These are phyloP conservation scores for Poeciliopsis paucimaculata DNA, from an alignment of 2,797 vertebrate species.

Conservation along the genomic window DNA sequence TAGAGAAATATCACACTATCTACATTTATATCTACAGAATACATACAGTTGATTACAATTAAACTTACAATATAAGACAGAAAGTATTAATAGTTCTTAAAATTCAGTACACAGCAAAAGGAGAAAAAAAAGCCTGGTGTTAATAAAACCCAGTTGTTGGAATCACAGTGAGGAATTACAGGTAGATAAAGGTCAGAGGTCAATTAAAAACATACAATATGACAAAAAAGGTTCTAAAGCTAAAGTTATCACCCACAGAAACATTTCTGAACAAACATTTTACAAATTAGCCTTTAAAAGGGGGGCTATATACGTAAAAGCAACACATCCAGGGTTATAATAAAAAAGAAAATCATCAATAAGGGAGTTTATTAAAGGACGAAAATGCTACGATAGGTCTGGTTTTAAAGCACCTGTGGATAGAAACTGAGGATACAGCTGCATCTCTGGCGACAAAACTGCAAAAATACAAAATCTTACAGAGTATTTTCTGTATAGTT, in stretches of 20 bases:
- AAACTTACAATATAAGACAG: constrained; percentile 44
- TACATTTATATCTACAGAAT: constrained; percentile 62
- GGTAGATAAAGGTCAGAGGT: constrained; percentile 52
- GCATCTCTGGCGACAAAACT: constrained; percentile 30
- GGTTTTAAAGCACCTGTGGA: constrained; percentile 30
- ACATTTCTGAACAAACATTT: constrained; percentile 19
- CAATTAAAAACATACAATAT: constrained; percentile 39
- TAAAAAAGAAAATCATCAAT: background rate
- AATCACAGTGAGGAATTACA: constrained; percentile 69
- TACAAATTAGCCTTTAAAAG: constrained; percentile 25
- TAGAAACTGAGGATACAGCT: constrained; percentile 35
- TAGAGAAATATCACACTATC: constrained; percentile 64
- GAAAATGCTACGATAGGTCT: constrained; percentile 16
- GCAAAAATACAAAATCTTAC: too few species aligned
- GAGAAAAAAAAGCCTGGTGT: constrained; percentile 30
- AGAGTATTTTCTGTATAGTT: too few species aligned
- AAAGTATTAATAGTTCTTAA: constrained; percentile 30
- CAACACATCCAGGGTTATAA: constrained; percentile 10
- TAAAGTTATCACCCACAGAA: constrained; percentile 15
- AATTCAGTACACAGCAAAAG: constrained; percentile 21
- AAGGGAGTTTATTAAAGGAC: background rate
- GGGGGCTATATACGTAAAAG: background rate
- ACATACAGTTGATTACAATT: constrained; percentile 64
- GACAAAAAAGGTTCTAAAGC: constrained; percentile 4
- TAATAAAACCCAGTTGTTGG: constrained; percentile 28